phyloP scores from a whole-genome alignment of 2,797 vertebrate genomes.

The Chaunax sp. region DNA sequence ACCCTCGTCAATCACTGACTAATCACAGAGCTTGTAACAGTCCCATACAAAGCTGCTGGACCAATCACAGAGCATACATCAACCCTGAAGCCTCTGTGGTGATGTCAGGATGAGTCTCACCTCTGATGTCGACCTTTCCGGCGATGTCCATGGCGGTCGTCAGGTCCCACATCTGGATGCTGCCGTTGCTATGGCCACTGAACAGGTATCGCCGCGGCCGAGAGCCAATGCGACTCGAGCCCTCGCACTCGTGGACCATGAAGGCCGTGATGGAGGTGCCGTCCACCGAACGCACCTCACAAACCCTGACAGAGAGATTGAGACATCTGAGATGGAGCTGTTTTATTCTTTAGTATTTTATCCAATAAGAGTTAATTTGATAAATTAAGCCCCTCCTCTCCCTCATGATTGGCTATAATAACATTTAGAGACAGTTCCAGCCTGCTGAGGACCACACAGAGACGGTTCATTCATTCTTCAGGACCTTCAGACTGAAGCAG shows the following conservation, averaged over 20 bases:
- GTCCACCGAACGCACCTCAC: constrained; percentile 91
- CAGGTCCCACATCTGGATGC: constrained; percentile 96
- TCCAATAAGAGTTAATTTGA: no score
- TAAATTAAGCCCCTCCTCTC: no score
- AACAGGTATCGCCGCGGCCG: constrained; percentile 90
- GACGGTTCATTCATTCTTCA: no score
- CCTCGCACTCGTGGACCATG: constrained; percentile 93
- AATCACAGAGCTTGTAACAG: constrained; percentile 1
- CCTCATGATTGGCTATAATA: no score
- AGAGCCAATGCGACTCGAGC: constrained; percentile 91
- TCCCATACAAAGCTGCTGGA: no score
- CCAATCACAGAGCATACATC: neutral
- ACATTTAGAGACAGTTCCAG: no score
- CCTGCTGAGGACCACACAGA: no score
- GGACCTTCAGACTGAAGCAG: no score
- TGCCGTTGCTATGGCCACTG: constrained; percentile 92
- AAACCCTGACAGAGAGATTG: constrained; percentile 80
- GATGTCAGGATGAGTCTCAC: constrained; percentile 54
- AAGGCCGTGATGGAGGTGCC: constrained; percentile 88
- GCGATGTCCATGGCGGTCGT: constrained; percentile 92
- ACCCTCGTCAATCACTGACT: neutral
- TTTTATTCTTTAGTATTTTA: no score
- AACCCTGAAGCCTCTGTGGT: neutral
- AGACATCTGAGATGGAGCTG: no score
- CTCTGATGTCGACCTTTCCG: constrained; percentile 85